Base-by-base conservation (phyloP, 2,888 invertebrate species). In the Pseudanteris insignis region DNA sequence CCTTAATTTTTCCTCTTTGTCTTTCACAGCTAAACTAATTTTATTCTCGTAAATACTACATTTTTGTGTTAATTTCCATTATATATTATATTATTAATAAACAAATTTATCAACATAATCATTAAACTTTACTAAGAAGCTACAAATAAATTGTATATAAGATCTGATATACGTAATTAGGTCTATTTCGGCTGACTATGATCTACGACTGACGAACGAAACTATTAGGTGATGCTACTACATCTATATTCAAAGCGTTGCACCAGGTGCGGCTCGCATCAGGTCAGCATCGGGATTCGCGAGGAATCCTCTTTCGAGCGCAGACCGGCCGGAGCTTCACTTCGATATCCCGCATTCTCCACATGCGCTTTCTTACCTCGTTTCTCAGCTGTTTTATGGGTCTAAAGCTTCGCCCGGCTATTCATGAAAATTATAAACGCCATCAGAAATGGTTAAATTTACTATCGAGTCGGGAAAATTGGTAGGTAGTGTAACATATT, bases 251-350 rank as follows among this genome's bases (percentile, higher is more conserved):
- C 44, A 43, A 26, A 44, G 47, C 29, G 48, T 33, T 63, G 63
- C 57, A 64, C 60, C 65, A 65, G 65, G 65, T 65, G 65, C 58
- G 60, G 3, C 53, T 41, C 51, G 50, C 58, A 62, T 47, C 55
- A 59, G 55, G 50, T 43, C 47, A 50, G 48, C 58, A 32, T 55
- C 55, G 44, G 44, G 43, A 63, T 48, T 54, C 44, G 58, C 51
- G 54, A 63, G 54, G 58, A 61, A 65, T 65, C 55, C 50, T 62
- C 43, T 47, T 44, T 37, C 43, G 43, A 21, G 38, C 46, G 44
- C 53, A 53, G 61, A 58, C 54, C 33, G 57, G 33, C 61, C 57
- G 57, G 64, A 64, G 60, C 64, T 64, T 55, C 14, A 50, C 14
- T 51, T 46, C 58, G 34, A 50, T 58, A 51, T 61, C 60, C 50